A percentile compares a stretch with the other conserved stretches of the same genome.
Evolutionary conservation across 2,113 vertebrate species (phyloP).

Genomic region (Thermophis baileyi): DNA sequence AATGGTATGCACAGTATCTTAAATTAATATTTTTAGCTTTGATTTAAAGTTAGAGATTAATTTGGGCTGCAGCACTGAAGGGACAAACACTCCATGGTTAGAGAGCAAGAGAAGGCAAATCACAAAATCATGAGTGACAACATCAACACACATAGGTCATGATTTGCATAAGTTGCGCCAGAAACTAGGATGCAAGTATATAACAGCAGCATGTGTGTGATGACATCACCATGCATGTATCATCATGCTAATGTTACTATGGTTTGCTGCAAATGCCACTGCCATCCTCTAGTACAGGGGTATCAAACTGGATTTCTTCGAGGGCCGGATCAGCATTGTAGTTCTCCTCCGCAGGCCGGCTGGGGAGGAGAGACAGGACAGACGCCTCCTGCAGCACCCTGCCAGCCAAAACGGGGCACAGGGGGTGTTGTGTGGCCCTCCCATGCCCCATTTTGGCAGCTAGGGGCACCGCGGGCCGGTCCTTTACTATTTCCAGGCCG

Average conservation of each 20-base stretch:
- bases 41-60: background rate
- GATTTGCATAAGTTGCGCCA: background rate
- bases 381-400: too few relatives aligned
- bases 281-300: background rate
- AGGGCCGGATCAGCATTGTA: too few relatives aligned
- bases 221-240: background rate
- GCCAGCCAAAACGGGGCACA: too few relatives aligned
- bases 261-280: background rate
- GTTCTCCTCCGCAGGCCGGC: too few relatives aligned
- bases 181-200: background rate
- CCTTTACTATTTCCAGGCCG: too few relatives aligned
- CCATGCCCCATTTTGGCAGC: too few relatives aligned
- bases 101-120: background rate
- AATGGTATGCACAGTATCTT: background rate
- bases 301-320: too few relatives aligned
- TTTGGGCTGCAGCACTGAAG: background rate
- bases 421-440: accelerated
- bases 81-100: background rate
- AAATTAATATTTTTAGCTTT: background rate
- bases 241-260: background rate
- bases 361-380: too few relatives aligned
- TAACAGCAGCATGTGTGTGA: background rate
- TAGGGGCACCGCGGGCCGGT: too few relatives aligned
- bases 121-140: background rate
- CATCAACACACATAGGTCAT: background rate